Evolutionary conservation across 2,888 invertebrate species (phyloP), one percentile per base, ranked within the genome.

Genomic region (Pristionchus arcanus): DNA sequence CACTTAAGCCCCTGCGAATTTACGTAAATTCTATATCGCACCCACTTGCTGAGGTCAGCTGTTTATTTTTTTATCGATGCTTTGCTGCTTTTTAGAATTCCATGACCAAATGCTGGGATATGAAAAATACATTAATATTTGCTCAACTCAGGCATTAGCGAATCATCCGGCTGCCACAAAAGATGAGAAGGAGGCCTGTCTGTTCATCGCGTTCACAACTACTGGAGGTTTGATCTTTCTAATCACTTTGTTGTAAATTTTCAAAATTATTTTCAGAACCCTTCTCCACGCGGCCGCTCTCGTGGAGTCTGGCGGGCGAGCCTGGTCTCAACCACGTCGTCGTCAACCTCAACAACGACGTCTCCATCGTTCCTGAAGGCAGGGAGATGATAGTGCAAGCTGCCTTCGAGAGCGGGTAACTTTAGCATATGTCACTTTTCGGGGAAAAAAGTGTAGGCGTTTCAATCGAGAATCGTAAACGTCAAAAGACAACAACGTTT

Each of bases 281-380:
- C 11, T 49, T 7, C 42, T 49, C 42, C 42, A 15, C 77, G 1
- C 13, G 15, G 21, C 77, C 77, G 0, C 0, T 11, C 42, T 25
- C 42, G 7, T 81, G 81, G 81, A 81, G 25, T 21, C 4, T 28
- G 11, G n/a, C 15, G 3, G 81, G 49, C 34, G 81, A 42, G n/a
- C 81, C 81, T 49, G 81, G 81, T 3, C 11, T 28, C 81, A 81
- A 81, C 49, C 42, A 81, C 28, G 28, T 81, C 4, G 15, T 81
- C 81, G 9, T 81, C 81, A 81, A 81, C 28, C n/a, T 81, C 49
- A 81, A 81, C 81, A 34, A 81, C 5, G n/a, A 53, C n/a, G 42
- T 81, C 2, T 81, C 81, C 1, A 53, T 53, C 16, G 37, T 19
- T 28, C 81, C 81, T 5, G 19, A 28, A n/a, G 81, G 49, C 49